Conservation (phyloP, 2,797 vertebrate genomes). For the Microctenopoma stevenorrisi region DNA sequence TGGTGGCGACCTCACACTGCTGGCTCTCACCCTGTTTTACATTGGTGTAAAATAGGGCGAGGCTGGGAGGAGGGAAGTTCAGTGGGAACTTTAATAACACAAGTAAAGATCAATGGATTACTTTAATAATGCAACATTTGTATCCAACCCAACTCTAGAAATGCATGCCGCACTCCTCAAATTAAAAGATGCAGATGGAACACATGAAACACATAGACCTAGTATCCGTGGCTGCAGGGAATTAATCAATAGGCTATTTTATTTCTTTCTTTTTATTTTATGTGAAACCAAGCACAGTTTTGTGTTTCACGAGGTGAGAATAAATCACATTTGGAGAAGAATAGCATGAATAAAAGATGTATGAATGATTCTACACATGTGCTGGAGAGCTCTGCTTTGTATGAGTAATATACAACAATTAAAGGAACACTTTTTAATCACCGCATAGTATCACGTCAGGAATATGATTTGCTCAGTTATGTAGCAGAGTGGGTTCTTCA, state of each 20-base stretch:
- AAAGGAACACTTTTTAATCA: no score
- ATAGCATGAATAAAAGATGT: neutral
- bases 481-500: no score
- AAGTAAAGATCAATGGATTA: neutral
- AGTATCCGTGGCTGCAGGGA: slow-evolving; percentile 16
- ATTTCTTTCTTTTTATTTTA: slow-evolving; percentile 2
- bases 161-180: slow-evolving; percentile 4
- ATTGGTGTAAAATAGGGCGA: slow-evolving; percentile 19
- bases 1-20: slow-evolving; percentile 23
- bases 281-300: neutral
- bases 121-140: no score
- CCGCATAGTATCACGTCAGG: no score
- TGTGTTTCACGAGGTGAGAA: neutral
- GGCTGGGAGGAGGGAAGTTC: neutral
- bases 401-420: neutral
- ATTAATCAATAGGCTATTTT: slow-evolving; percentile 6
- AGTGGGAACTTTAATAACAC: neutral
- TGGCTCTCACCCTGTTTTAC: slow-evolving; percentile 5
- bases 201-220: neutral
- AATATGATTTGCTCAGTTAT: no score
- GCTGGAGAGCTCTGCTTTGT: neutral
- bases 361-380: neutral
- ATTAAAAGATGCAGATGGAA: slow-evolving; percentile 30
- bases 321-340: neutral
- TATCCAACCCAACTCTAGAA: slow-evolving; percentile 4